These are phyloP conservation scores for Andrena haemorrhoa DNA, from an alignment of 2,888 invertebrate genomes.

Conservation along the genomic window DNA sequence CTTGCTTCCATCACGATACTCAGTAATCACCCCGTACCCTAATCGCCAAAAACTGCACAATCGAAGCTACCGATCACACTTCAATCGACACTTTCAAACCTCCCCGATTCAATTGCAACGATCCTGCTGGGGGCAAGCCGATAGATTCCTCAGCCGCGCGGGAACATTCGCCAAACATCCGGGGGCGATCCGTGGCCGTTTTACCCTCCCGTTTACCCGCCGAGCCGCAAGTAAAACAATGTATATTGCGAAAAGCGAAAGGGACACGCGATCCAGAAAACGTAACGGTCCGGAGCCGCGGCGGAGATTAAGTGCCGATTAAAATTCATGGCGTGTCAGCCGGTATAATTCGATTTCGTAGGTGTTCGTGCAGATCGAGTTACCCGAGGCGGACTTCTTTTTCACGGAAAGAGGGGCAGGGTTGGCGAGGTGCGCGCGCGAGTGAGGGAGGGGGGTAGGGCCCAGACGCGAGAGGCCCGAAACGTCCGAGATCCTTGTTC, in stretches of 20 bases:
- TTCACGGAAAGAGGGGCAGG: constrained; percentile 18
- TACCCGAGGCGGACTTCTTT: constrained; percentile 57
- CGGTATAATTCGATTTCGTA: constrained; percentile 74
- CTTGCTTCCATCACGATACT: no score
- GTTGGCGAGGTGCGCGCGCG: no score
- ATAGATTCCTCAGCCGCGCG: constrained; percentile 3
- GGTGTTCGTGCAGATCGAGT: constrained; percentile 73
- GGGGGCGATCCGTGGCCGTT: neutral
- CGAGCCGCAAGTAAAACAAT: constrained; percentile 44
- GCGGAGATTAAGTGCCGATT: constrained; percentile 70
- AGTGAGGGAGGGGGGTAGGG: neutral
- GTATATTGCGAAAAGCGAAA: constrained; percentile 60
- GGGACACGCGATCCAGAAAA: constrained; percentile 61
- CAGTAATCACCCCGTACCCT: no score
- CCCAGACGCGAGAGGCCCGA: neutral
- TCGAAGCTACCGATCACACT: neutral
- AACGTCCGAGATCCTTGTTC: constrained; percentile 5
- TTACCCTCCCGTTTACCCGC: constrained; percentile 6
- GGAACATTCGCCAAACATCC: constrained; percentile 21
- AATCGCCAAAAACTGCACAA: neutral
- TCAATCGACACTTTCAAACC: neutral
- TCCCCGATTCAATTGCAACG: neutral
- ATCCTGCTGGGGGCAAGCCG: neutral
- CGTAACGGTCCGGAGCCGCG: constrained; percentile 49
- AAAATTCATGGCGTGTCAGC: constrained; percentile 73